Evolutionary conservation across 1,140 invertebrate species (phyloP), one percentile per base, ranked within the genome.

Genomic region (Drosophila pachea): DNA sequence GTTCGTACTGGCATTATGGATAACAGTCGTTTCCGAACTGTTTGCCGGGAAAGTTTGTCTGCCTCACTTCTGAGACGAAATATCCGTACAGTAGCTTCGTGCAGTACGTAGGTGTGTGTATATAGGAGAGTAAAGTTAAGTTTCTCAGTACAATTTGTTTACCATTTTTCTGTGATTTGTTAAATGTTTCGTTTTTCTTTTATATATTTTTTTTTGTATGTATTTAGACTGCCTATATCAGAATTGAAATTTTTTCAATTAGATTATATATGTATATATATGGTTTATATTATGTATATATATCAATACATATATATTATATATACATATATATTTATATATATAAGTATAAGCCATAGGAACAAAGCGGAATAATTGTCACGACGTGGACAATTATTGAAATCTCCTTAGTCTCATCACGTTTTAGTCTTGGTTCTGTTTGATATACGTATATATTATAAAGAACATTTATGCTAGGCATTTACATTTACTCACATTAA

Each of bases 41-140:
- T 98, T 98, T 92, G 97, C 97, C 60, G 97, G 97, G n/a, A 98
- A 98, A 94, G 96, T 99, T 8, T 99, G 97, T 90, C 90, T 98
- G 67, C 97, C 97, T 48, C 96, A 98, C 91, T 97, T 97, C 92
- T 97, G 94, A 53, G 71, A 22, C 22, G 22, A 22, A 22, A 22
- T 22, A 22, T 22, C 31, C n/a, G 0, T 55, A 36, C 35, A 36
- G 40, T 16, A 2, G n/a, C 14, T 8, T 9, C 12, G 8, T 22
- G 7, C 2, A 49, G 22, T 43, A 14, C 33, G 16, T 38, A 31
- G 8, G 38, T 32, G 9, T 36, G 16, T 63, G 50, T 63, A 68
- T 55, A 68, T 60, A 67, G 11, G 6, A n/a, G 4, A 7, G 12
- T 58, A 50, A 40, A 7, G 56, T 35, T 58, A 49, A 61, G 54